phyloP scores from a whole-genome alignment of 2,888 invertebrate genomes.

The Tridacna gigas region DNA sequence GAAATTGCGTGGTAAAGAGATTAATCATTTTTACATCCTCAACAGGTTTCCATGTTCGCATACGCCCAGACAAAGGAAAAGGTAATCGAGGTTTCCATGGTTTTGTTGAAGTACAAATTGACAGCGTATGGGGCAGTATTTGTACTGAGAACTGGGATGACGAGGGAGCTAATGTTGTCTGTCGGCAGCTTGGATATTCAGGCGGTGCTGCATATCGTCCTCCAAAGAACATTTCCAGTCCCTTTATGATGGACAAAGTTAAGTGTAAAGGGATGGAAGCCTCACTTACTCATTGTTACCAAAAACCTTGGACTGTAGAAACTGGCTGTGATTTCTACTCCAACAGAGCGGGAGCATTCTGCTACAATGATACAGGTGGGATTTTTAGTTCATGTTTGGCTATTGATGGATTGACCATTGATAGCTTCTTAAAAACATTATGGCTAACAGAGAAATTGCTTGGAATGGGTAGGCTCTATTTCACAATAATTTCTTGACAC shows the following conservation, averaged over 20 bases:
- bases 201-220: conserved; percentile 72
- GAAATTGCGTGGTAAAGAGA: too few species aligned
- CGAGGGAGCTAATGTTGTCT: conserved; percentile 88
- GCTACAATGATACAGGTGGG: conserved; percentile 75
- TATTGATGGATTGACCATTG: too few species aligned
- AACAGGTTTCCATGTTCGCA: conserved; percentile 66
- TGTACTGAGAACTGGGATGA: conserved; percentile 90
- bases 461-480: too few species aligned
- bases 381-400: background rate
- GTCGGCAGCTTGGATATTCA: conserved; percentile 65
- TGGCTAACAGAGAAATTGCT: too few species aligned
- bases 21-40: background rate
- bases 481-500: too few species aligned
- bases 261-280: conserved; percentile 68
- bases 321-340: conserved; percentile 69
- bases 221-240: conserved; percentile 73
- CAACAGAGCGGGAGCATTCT: conserved; percentile 78
- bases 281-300: conserved; percentile 62
- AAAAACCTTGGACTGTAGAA: conserved; percentile 53
- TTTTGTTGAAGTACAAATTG: conserved; percentile 89
- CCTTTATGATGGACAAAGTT: conserved; percentile 87
- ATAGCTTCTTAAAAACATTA: too few species aligned
- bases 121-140: conserved; percentile 89
- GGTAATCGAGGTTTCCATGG: conserved; percentile 61
- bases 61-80: conserved; percentile 64